These are phyloP conservation scores for Hyppa rectilinea DNA, from an alignment of 2,888 invertebrate species.

Conservation along the genomic window DNA sequence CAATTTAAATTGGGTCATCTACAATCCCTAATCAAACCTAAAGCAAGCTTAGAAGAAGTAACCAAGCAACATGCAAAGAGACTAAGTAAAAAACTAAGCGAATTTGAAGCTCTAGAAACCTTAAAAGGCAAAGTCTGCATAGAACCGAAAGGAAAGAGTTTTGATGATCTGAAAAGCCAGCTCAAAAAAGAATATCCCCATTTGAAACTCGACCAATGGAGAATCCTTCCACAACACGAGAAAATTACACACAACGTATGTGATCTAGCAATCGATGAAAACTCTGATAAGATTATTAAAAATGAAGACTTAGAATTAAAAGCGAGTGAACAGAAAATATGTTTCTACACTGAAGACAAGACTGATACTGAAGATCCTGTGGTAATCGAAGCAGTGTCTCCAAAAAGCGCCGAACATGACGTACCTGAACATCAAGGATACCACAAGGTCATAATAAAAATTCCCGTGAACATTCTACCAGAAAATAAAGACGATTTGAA, in stretches of 20 bases:
- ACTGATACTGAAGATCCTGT: slow-evolving; percentile 63
- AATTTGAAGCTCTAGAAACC: slow-evolving; percentile 45
- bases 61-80: slow-evolving; percentile 66
- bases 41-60: slow-evolving; percentile 75
- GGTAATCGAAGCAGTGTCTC: slow-evolving; percentile 64
- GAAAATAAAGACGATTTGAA: slow-evolving; percentile 82
- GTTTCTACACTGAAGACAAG: slow-evolving; percentile 38
- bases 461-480: slow-evolving; percentile 79
- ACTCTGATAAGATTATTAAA: slow-evolving; percentile 2
- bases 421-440: slow-evolving; percentile 67
- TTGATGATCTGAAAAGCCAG: slow-evolving; percentile 40
- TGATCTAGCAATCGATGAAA: slow-evolving; percentile 33
- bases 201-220: slow-evolving; percentile 59
- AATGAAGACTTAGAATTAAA: slow-evolving; percentile 37
- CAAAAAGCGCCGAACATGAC: slow-evolving; percentile 51
- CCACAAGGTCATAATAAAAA: slow-evolving; percentile 78
- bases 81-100: slow-evolving; percentile 46
- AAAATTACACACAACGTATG: slow-evolving; percentile 12
- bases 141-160: slow-evolving; percentile 37
- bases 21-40: slow-evolving; percentile 79
- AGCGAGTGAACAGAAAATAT: slow-evolving; percentile 40
- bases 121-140: slow-evolving; percentile 49
- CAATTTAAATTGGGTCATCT: slow-evolving; percentile 84
- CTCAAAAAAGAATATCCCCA: slow-evolving; percentile 37
- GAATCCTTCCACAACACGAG: slow-evolving; percentile 22